Evolutionary conservation across 2,797 vertebrate species (phyloP).

Genomic region (Luscinia luscinia): DNA sequence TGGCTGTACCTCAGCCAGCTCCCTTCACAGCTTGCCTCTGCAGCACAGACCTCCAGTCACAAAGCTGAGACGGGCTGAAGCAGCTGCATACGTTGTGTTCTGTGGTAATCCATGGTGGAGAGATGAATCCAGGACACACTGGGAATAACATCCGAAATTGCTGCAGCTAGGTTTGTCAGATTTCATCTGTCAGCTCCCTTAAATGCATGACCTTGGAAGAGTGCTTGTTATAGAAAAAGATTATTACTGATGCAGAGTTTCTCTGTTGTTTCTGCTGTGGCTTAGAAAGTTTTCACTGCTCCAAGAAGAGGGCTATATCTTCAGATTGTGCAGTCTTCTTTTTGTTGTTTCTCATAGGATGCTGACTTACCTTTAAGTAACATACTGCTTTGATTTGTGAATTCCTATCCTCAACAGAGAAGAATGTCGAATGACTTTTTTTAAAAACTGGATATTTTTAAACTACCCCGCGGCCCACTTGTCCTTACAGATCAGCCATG

Average conservation of each 20-base stretch:
- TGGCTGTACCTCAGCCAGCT: background rate
- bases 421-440: background rate
- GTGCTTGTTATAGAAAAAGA: fast-evolving
- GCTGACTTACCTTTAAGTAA: background rate
- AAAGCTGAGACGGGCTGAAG: background rate
- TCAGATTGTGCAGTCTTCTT: background rate
- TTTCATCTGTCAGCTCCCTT: background rate
- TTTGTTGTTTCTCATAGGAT: background rate
- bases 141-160: background rate
- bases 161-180: background rate
- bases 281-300: background rate
- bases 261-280: background rate
- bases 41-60: background rate
- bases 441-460: background rate
- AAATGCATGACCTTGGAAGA: background rate
- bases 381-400: background rate
- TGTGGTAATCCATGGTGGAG: background rate
- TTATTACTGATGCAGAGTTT: background rate
- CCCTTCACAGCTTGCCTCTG: fast-evolving
- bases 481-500: background rate
- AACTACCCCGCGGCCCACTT: background rate
- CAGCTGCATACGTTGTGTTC: fast-evolving
- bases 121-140: background rate
- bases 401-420: background rate
- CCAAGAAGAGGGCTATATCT: background rate